These are phyloP conservation scores for Hirudo medicinalis DNA, from an alignment of 1,140 invertebrate species.

Conservation along the genomic window DNA sequence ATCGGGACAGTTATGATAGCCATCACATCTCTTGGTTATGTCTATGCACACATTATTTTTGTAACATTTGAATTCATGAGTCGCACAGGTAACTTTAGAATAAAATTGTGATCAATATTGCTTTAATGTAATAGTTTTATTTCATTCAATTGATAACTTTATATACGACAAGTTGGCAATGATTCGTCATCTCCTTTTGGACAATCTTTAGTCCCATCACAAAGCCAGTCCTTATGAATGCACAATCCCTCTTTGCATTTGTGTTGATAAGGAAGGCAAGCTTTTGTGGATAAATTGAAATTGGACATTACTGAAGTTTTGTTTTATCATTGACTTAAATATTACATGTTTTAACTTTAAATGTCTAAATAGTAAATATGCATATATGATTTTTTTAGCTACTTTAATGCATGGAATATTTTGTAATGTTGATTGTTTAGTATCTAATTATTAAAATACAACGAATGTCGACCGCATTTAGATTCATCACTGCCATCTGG, in stretches of 20 bases:
- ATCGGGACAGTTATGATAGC: neutral
- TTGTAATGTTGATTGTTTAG: too few species aligned
- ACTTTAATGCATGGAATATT: too few species aligned
- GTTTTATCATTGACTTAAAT: too few species aligned
- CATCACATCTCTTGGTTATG: neutral
- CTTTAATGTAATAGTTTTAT: neutral
- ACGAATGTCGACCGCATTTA: neutral
- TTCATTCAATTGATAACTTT: neutral
- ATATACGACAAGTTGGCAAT: neutral
- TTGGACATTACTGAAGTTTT: too few species aligned
- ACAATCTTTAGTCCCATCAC: conserved; percentile 6
- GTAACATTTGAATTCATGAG: neutral
- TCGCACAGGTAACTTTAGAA: neutral
- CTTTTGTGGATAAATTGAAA: neutral
- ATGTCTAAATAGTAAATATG: too few species aligned
- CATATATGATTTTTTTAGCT: too few species aligned
- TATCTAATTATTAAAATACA: too few species aligned
- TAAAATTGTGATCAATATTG: neutral
- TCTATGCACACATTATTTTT: neutral
- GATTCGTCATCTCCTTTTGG: neutral
- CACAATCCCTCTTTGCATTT: neutral
- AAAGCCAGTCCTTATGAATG: neutral
- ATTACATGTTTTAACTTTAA: too few species aligned
- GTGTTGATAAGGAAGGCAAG: neutral
- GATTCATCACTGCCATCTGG: neutral